phyloP scores from a whole-genome alignment of 1,140 invertebrate species.

The Euwallacea fornicatus region DNA sequence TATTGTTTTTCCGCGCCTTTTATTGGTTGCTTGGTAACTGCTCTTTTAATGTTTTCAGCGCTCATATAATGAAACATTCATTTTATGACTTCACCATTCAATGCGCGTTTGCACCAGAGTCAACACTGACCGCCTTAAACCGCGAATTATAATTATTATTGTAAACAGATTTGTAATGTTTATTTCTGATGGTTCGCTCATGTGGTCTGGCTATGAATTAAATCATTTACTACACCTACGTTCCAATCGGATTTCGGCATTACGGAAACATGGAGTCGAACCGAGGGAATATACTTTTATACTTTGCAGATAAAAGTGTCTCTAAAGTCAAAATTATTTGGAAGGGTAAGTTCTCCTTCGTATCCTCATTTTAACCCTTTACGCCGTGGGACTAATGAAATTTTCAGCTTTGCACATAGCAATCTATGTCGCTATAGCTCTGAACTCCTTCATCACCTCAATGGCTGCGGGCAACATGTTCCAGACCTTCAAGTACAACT shows the following conservation, averaged over 20 bases:
- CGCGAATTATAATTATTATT: slow-evolving; percentile 9
- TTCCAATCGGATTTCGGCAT: not conserved
- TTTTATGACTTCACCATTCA: not conserved
- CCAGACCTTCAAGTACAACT: slow-evolving; percentile 36
- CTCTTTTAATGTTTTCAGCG: slow-evolving; percentile 15
- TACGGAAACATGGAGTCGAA: slow-evolving; percentile 6
- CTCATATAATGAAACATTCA: slow-evolving; percentile 1
- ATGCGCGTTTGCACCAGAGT: not conserved
- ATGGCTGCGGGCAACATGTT: slow-evolving; percentile 34
- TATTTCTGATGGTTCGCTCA: slow-evolving; percentile 34
- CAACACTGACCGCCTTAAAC: slow-evolving; percentile 2
- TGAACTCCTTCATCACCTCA: slow-evolving; percentile 24
- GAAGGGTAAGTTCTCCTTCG: slow-evolving; percentile 28
- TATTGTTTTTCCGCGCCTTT: slow-evolving; percentile 20
- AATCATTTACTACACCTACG: slow-evolving; percentile 7
- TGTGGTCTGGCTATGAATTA: slow-evolving; percentile 12
- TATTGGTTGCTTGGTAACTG: slow-evolving; percentile 22
- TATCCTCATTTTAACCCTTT: not conserved
- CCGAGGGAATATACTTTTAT: slow-evolving; percentile 22
- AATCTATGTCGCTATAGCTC: slow-evolving; percentile 25
- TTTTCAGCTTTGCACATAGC: slow-evolving; percentile 26
- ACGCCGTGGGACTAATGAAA: not conserved
- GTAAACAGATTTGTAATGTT: slow-evolving; percentile 30
- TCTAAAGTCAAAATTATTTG: slow-evolving; percentile 27
- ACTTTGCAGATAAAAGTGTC: slow-evolving; percentile 32